phyloP scores from a whole-genome alignment of 2,797 vertebrate genomes.

The Pseudochirops cupreus region DNA sequence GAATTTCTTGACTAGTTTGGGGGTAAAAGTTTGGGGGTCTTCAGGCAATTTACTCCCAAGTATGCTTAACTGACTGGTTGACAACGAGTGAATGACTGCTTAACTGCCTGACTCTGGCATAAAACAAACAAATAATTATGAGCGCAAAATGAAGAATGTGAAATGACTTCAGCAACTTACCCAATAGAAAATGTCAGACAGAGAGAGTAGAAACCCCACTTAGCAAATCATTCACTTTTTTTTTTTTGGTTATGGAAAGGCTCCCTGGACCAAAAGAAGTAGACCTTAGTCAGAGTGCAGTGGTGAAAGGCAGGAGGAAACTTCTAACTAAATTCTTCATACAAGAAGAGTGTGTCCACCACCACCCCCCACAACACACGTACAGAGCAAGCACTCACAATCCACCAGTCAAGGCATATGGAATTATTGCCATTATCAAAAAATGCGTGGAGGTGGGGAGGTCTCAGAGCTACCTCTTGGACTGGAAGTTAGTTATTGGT shows the following conservation, averaged over 20 bases:
- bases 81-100: neutral
- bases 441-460: neutral
- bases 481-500: conserved; percentile 35
- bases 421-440: neutral
- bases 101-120: neutral
- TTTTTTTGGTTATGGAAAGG: conserved; percentile 10
- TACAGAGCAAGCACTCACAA: neutral
- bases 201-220: neutral
- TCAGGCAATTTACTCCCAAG: neutral
- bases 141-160: neutral
- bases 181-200: neutral
- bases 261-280: neutral
- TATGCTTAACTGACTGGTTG: neutral
- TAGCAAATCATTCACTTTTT: conserved; percentile 7
- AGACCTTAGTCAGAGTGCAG: neutral
- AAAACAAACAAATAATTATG: neutral
- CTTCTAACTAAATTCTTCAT: neutral
- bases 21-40: neutral
- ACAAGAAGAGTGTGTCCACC: neutral
- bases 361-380: neutral
- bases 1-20: neutral
- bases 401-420: neutral
- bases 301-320: neutral
- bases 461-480: conserved; percentile 16
- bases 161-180: neutral